These are phyloP conservation scores for Axis porcinus DNA, from an alignment of 2,113 vertebrate genomes.

Conservation along the genomic window DNA sequence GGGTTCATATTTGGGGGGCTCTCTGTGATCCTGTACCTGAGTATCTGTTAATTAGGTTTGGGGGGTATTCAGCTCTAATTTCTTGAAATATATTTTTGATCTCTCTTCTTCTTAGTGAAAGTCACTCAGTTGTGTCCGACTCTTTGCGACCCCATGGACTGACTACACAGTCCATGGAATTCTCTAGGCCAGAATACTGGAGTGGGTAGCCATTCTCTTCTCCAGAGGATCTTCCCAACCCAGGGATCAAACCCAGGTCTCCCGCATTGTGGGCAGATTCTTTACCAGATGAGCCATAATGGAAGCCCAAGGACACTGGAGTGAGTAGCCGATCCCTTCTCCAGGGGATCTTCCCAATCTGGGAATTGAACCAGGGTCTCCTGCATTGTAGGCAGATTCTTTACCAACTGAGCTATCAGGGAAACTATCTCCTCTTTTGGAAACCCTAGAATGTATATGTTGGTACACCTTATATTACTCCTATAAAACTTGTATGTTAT, in stretches of 20 bases:
- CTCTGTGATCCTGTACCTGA: neutral
- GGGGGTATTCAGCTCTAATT: neutral
- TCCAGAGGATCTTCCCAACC: neutral
- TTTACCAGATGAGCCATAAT: neutral
- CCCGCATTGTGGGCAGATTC: accelerated
- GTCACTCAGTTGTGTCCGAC: neutral
- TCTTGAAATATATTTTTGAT: neutral
- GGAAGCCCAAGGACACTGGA: neutral
- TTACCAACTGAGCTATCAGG: neutral
- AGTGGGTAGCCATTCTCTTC: neutral
- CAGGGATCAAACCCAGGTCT: neutral
- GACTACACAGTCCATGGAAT: neutral
- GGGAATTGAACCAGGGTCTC: neutral
- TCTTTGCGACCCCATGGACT: neutral
- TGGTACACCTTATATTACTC: neutral
- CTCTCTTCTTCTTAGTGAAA: neutral
- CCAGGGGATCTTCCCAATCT: neutral
- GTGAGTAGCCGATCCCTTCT: neutral
- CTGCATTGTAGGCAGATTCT: neutral
- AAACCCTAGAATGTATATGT: neutral
- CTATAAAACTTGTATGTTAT: neutral
- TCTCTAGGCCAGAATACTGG: neutral
- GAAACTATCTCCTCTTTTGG: neutral
- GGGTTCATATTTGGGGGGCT: neutral
- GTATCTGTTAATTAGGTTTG: neutral